phyloP scores from a whole-genome alignment of 2,797 vertebrate species.

The Rhinogobio ventralis region DNA sequence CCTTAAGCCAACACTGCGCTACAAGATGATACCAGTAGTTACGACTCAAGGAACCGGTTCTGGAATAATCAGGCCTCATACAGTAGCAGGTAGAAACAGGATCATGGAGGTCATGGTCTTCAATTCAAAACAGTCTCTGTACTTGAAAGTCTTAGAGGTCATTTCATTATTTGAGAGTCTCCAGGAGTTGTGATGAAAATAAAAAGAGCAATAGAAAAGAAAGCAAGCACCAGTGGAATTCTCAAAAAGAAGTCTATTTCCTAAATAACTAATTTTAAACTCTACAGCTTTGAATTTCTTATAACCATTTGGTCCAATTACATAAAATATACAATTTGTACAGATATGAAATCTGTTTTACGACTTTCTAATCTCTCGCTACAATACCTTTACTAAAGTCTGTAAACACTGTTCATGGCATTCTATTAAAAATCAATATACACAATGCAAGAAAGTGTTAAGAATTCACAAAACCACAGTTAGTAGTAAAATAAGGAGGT shows the following conservation, averaged over 20 bases:
- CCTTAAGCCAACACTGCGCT: not conserved
- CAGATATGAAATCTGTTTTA: slow-evolving; percentile 55
- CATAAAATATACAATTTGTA: slow-evolving; percentile 64
- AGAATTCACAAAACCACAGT: slow-evolving; percentile 45
- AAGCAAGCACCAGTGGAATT: slow-evolving; percentile 26
- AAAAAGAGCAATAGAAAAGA: not conserved
- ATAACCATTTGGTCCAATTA: slow-evolving; percentile 73
- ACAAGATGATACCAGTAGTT: not conserved
- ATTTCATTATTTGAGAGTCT: not conserved
- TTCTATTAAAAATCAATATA: slow-evolving; percentile 54
- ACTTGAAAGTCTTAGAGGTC: not conserved
- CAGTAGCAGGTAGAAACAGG: not conserved
- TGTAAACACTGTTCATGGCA: slow-evolving; percentile 71
- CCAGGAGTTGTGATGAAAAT: not conserved
- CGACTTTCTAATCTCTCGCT: slow-evolving; percentile 30
- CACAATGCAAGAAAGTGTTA: slow-evolving; percentile 54
- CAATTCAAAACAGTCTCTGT: slow-evolving; percentile 4
- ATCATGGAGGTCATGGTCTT: not conserved
- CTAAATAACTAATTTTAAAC: slow-evolving; percentile 53
- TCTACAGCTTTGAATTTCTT: slow-evolving; percentile 52
- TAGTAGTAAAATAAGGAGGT: slow-evolving; percentile 55
- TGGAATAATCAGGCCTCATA: not conserved
- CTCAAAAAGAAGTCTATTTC: slow-evolving; percentile 52
- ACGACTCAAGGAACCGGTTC: not conserved
- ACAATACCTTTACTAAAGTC: slow-evolving; percentile 50